A percentile compares a stretch with the other conserved stretches of the same genome.
These are phyloP conservation scores for Muscicapa striata DNA, from an alignment of 2,797 vertebrate species.

Conservation along the genomic window DNA sequence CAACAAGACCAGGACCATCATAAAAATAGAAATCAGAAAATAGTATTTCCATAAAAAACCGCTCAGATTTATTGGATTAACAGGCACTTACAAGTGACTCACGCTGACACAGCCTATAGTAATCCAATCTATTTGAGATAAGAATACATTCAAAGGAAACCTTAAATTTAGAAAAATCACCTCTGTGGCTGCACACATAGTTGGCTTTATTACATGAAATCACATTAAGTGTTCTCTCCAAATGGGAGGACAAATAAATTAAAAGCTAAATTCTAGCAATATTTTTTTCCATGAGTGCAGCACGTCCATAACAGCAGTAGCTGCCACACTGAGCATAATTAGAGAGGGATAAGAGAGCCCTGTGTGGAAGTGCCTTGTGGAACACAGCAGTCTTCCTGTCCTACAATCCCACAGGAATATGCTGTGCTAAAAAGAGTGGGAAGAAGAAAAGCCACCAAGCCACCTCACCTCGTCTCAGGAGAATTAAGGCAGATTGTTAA, in stretches of 20 bases:
- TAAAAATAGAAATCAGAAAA: constrained; percentile 54
- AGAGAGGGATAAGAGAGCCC: neutral
- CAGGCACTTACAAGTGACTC: constrained; percentile 61
- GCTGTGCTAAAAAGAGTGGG: neutral
- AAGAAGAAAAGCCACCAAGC: neutral
- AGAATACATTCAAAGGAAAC: constrained; percentile 27
- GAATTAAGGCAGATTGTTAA: neutral
- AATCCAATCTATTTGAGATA: constrained; percentile 23
- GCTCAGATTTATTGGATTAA: constrained; percentile 56
- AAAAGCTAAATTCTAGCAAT: neutral
- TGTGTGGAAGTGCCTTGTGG: neutral
- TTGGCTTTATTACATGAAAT: neutral
- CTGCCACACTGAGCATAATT: neutral
- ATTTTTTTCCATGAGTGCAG: neutral
- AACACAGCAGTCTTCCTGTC: neutral
- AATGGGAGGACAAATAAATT: constrained; percentile 6
- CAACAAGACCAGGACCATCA: neutral
- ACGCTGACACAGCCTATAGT: constrained; percentile 19
- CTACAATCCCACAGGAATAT: rapidly evolving
- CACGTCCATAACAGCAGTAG: neutral
- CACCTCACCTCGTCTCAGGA: neutral
- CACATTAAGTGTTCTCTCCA: constrained; percentile 7
- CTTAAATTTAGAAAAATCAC: constrained; percentile 26
- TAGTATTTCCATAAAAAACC: constrained; percentile 33
- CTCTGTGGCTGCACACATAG: neutral